Conservation (phyloP, 2,797 vertebrate genomes). For the Heterohyrax brucei region DNA sequence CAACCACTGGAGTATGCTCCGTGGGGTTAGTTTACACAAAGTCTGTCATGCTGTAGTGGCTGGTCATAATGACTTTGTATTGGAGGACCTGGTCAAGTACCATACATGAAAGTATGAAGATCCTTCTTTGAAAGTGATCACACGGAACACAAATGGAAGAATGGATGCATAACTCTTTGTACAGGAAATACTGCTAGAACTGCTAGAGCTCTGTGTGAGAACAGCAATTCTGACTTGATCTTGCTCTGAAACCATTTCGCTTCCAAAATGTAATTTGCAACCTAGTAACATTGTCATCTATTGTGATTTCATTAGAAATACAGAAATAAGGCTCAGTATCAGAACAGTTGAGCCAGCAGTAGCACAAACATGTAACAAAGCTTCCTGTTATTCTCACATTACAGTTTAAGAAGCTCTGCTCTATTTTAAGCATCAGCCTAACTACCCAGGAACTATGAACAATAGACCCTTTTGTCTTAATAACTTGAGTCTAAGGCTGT, state of each 20-base stretch:
- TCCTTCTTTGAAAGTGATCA: slow-evolving; percentile 94
- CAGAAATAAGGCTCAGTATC: neutral
- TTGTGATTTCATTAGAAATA: neutral
- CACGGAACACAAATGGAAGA: slow-evolving; percentile 94
- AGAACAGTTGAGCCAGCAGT: neutral
- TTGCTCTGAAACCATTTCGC: neutral
- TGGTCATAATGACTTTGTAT: slow-evolving; percentile 95
- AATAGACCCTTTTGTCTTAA: neutral
- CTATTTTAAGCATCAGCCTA: neutral
- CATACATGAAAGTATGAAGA: slow-evolving; percentile 94
- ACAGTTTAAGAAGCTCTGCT: neutral
- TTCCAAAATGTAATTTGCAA: neutral
- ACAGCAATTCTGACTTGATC: neutral
- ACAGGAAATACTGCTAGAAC: slow-evolving; percentile 93
- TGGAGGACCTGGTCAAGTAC: slow-evolving; percentile 95
- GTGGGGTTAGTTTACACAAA: slow-evolving; percentile 94
- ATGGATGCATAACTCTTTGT: slow-evolving; percentile 94
- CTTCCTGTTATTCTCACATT: neutral
- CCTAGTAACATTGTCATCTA: rapidly evolving
- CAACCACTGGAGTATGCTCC: slow-evolving; percentile 96
- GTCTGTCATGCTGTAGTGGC: slow-evolving; percentile 93
- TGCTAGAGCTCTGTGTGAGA: slow-evolving; percentile 80
- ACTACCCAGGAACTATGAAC: neutral
- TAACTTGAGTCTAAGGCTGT: neutral
- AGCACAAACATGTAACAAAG: neutral